Conservation (phyloP, 1,140 invertebrate genomes). For the Ectropis grisescens region DNA sequence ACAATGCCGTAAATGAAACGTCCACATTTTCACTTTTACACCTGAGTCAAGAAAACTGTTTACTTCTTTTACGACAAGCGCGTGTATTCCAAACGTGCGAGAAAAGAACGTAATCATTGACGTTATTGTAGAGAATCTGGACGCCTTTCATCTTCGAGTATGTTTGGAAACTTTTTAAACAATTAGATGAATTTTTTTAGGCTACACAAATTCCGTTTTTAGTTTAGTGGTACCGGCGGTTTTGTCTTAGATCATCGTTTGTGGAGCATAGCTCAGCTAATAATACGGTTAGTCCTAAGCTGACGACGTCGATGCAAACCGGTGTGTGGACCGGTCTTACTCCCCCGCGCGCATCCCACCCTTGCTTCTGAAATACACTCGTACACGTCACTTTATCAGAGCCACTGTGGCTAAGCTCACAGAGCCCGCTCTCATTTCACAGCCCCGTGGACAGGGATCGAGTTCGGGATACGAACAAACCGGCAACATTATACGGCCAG, state of each 20-base stretch:
- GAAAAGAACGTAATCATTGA: too few species aligned
- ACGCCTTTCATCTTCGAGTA: too few species aligned
- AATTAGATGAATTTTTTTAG: too few species aligned
- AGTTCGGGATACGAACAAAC: conserved; percentile 39
- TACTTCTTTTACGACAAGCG: conserved; percentile 20
- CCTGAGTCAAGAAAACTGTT: conserved; percentile 44
- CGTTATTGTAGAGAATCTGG: too few species aligned
- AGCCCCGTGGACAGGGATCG: conserved; percentile 30
- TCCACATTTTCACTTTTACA: conserved; percentile 30
- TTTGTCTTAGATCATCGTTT: conserved; percentile 26
- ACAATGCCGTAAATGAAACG: conserved; percentile 18
- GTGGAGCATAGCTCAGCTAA: conserved; percentile 57
- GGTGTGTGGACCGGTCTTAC: conserved; percentile 53
- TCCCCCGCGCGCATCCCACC: conserved; percentile 14
- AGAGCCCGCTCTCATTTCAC: conserved; percentile 55
- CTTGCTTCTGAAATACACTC: conserved; percentile 52
- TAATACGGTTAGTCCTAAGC: conserved; percentile 62
- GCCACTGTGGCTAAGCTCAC: conserved; percentile 49
- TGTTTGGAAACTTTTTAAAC: too few species aligned
- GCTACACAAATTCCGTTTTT: too few species aligned
- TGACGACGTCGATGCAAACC: conserved; percentile 53
- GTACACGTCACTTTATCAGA: conserved; percentile 54
- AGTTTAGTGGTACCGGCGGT: too few species aligned
- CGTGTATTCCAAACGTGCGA: conserved; percentile 4
- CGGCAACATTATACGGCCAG: conserved; percentile 37